Conservation (phyloP, 2,888 invertebrate genomes). For the Mesoligia furuncula region DNA sequence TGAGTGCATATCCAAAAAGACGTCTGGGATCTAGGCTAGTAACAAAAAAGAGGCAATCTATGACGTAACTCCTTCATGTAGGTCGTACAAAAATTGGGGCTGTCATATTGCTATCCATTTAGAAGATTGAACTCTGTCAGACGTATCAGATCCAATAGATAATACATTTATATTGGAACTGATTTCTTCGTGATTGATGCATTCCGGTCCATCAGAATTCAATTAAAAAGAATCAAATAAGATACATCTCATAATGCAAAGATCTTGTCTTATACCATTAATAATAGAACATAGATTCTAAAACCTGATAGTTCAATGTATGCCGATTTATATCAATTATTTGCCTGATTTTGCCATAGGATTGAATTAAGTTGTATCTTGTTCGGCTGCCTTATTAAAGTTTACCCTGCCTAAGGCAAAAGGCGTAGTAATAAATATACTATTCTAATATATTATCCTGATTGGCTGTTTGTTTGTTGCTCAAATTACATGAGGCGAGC, state of each 20-base stretch:
- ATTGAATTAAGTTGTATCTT: constrained; percentile 54
- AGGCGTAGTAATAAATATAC: constrained; percentile 39
- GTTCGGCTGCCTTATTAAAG: constrained; percentile 50
- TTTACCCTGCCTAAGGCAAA: constrained; percentile 47
- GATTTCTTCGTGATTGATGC: constrained; percentile 60
- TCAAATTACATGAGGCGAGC: constrained; percentile 41
- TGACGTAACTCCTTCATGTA: constrained; percentile 48
- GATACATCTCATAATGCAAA: constrained; percentile 47
- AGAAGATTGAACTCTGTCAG: constrained; percentile 65
- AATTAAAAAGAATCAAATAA: constrained; percentile 51
- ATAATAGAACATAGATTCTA: constrained; percentile 47
- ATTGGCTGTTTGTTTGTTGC: constrained; percentile 36
- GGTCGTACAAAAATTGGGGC: constrained; percentile 49
- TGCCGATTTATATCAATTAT: constrained; percentile 62
- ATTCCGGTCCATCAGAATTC: constrained; percentile 54
- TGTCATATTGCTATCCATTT: constrained; percentile 62
- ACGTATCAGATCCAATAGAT: constrained; percentile 55
- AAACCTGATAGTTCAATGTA: constrained; percentile 47
- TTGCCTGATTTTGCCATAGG: constrained; percentile 47
- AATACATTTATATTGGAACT: constrained; percentile 59
- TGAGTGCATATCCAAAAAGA: not conserved
- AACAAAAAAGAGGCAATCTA: constrained; percentile 21
- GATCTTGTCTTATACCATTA: constrained; percentile 49
- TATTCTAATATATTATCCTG: constrained; percentile 39
- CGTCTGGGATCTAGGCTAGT: constrained; percentile 15